Conservation (phyloP, 2,113 vertebrate species). For the Tetrax tetrax region DNA sequence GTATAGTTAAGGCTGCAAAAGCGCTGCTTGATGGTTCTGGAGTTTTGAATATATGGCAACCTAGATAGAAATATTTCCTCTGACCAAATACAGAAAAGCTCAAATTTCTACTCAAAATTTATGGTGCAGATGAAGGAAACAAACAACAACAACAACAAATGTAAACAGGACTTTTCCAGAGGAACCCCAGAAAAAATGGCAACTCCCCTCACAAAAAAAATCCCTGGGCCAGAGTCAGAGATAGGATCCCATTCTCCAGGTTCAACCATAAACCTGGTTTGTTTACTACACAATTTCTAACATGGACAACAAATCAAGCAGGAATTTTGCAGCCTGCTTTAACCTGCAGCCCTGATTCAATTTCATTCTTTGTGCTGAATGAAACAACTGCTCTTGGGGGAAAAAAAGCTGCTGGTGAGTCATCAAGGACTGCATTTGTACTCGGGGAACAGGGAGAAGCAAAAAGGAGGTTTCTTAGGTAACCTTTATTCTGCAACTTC, state of each 20-base stretch:
- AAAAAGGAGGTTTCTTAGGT: background rate
- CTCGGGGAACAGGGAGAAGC: background rate
- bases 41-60: background rate
- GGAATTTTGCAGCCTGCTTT: background rate
- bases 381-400: background rate
- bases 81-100: background rate
- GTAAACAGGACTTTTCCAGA: background rate
- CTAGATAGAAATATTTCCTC: background rate
- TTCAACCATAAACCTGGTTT: background rate
- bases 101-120: background rate
- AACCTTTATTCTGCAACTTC: background rate
- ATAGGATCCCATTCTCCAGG: background rate
- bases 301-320: background rate
- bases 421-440: background rate
- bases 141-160: background rate
- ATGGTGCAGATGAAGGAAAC: background rate
- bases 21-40: background rate
- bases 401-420: background rate
- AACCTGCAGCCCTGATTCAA: background rate
- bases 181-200: background rate
- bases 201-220: background rate
- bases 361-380: background rate
- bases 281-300: background rate
- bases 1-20: background rate
- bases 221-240: background rate